Conservation (phyloP, 64 coral and sea anemone genomes). For the Actinia tenebrosa region DNA sequence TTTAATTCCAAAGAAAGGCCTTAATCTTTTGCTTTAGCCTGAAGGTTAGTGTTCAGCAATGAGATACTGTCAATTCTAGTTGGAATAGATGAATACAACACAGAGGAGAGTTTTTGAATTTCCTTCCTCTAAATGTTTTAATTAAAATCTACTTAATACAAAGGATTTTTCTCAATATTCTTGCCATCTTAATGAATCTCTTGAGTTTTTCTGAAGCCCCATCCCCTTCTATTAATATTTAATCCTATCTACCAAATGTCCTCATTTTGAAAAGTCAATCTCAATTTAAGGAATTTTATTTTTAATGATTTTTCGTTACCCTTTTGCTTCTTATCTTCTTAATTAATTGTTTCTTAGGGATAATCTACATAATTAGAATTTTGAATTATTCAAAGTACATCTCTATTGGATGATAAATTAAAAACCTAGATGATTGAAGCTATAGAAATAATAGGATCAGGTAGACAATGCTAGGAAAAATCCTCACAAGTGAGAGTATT, state of each 20-base stretch:
- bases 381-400: background rate
- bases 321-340: background rate
- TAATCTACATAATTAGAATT: background rate
- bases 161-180: background rate
- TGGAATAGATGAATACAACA: background rate
- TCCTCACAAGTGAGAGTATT: background rate
- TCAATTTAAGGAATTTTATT: background rate
- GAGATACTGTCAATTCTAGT: background rate
- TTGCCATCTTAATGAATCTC: background rate
- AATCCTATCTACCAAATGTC: too few relatives aligned
- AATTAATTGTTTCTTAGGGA: background rate
- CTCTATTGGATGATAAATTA: background rate
- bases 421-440: background rate
- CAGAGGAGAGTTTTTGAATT: background rate
- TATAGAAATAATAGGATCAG: constrained; percentile 7
- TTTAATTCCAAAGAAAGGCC: background rate
- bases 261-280: too few relatives aligned
- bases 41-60: background rate
- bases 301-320: background rate
- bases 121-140: constrained; percentile 1
- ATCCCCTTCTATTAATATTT: background rate
- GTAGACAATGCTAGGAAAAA: background rate
- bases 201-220: background rate
- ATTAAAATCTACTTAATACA: background rate
- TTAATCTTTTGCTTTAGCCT: background rate